These are phyloP conservation scores for Horisme vitalbata DNA, from an alignment of 2,888 invertebrate genomes.

Conservation along the genomic window DNA sequence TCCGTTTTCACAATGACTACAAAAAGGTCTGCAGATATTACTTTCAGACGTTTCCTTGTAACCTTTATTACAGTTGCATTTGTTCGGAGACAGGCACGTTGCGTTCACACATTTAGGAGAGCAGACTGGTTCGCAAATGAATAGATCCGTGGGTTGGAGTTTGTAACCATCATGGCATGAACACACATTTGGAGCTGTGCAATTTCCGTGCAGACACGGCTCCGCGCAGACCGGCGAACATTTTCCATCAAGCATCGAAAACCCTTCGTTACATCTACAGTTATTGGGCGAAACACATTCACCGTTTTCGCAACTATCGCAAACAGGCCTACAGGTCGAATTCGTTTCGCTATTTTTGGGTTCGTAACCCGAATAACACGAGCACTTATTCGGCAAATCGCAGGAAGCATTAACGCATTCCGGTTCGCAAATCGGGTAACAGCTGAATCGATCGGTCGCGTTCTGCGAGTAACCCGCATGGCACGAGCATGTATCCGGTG, in stretches of 20 bases:
- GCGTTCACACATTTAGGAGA: conserved; percentile 31
- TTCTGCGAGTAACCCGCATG: conserved; percentile 30
- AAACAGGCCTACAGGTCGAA: conserved; percentile 47
- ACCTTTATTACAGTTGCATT: conserved; percentile 71
- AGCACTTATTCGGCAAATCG: conserved; percentile 42
- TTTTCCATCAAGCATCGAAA: conserved; percentile 25
- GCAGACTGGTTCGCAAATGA: conserved; percentile 32
- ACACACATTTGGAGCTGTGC: conserved; percentile 64
- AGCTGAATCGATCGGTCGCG: conserved; percentile 28
- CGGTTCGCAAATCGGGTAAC: conserved; percentile 40
- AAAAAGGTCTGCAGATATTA: conserved; percentile 35
- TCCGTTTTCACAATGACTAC: conserved; percentile 38
- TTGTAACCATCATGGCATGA: conserved; percentile 63
- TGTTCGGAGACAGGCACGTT: conserved; percentile 53
- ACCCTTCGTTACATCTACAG: conserved; percentile 37
- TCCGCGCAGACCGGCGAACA: conserved; percentile 37
- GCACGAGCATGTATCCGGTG: conserved; percentile 54
- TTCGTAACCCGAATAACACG: conserved; percentile 41
- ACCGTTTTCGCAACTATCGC: conserved; percentile 44
- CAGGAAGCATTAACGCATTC: conserved; percentile 47
- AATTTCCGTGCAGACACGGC: conserved; percentile 47
- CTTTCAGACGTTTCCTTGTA: conserved; percentile 31
- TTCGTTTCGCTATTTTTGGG: conserved; percentile 25
- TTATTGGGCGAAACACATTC: conserved; percentile 43
- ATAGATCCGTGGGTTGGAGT: conserved; percentile 5